Conservation (phyloP, 1,140 invertebrate genomes). For the Anthonomus grandis region DNA sequence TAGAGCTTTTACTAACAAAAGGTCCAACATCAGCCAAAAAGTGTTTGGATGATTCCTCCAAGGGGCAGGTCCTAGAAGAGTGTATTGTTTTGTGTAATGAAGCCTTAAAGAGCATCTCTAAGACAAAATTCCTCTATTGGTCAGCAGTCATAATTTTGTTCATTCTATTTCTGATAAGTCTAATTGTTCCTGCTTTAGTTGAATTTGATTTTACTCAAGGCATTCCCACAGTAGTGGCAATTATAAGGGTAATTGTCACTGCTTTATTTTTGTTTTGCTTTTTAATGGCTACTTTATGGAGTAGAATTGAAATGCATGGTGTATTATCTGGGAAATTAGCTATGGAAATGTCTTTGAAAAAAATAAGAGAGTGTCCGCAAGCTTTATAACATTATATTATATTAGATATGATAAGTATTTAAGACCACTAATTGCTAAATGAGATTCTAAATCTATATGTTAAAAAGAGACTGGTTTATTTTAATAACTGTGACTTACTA, state of each 20-base stretch:
- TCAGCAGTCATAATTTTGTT: slow-evolving; percentile 52
- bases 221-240: slow-evolving; percentile 52
- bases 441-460: no score
- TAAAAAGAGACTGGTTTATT: no score
- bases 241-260: slow-evolving; percentile 60
- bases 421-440: no score
- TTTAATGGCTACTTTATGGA: slow-evolving; percentile 77
- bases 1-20: slow-evolving; percentile 10
- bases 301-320: slow-evolving; percentile 72
- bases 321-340: slow-evolving; percentile 64
- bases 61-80: slow-evolving; percentile 53
- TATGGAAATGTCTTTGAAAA: slow-evolving; percentile 52
- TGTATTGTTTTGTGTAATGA: slow-evolving; percentile 60
- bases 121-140: slow-evolving; percentile 60
- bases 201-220: slow-evolving; percentile 37
- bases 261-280: slow-evolving; percentile 64
- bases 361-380: no score
- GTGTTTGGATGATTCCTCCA: slow-evolving; percentile 5
- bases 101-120: slow-evolving; percentile 55
- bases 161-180: slow-evolving; percentile 45
- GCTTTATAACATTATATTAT: no score
- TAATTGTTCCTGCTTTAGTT: slow-evolving; percentile 45
- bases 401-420: no score
- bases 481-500: no score
- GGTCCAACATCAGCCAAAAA: slow-evolving; percentile 2